Evolutionary conservation across 1,140 invertebrate species (phyloP).

Genomic region (Onthophagus taurus): DNA sequence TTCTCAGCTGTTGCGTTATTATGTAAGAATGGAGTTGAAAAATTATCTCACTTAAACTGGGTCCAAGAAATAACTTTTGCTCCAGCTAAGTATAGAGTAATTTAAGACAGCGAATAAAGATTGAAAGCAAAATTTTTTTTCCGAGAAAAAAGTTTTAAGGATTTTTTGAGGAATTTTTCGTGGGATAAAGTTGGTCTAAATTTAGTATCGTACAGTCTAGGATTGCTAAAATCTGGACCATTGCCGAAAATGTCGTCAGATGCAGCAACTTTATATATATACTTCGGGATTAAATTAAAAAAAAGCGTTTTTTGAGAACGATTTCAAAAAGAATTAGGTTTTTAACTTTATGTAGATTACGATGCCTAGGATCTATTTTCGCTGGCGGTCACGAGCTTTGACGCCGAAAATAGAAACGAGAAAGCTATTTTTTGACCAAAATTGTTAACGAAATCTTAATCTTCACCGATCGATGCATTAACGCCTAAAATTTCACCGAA

Average conservation of each 20-base stretch:
- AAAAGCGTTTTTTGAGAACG: neutral
- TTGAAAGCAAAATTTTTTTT: constrained; percentile 1
- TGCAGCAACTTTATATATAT: constrained; percentile 20
- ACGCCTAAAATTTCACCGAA: neutral
- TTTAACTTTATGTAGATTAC: neutral
- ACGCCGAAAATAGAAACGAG: neutral
- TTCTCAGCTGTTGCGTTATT: too few species aligned
- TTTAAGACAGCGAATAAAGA: neutral
- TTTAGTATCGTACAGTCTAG: constrained; percentile 30
- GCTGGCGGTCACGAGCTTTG: too few species aligned
- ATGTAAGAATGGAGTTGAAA: too few species aligned
- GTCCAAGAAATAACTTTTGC: too few species aligned
- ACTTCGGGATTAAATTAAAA: neutral
- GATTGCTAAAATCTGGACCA: constrained; percentile 29
- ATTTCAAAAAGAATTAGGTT: neutral
- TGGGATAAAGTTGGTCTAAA: too few species aligned
- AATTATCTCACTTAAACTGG: too few species aligned
- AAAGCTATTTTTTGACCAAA: neutral
- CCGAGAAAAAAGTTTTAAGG: constrained; percentile 1
- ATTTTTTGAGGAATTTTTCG: too few species aligned
- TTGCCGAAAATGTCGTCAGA: constrained; percentile 31
- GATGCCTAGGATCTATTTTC: too few species aligned
- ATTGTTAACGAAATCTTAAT: neutral
- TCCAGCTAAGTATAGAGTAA: neutral
- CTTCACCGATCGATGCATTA: too few species aligned